Base-by-base conservation (phyloP, 2,113 vertebrate genomes). In the Nothoprocta perdicaria region DNA sequence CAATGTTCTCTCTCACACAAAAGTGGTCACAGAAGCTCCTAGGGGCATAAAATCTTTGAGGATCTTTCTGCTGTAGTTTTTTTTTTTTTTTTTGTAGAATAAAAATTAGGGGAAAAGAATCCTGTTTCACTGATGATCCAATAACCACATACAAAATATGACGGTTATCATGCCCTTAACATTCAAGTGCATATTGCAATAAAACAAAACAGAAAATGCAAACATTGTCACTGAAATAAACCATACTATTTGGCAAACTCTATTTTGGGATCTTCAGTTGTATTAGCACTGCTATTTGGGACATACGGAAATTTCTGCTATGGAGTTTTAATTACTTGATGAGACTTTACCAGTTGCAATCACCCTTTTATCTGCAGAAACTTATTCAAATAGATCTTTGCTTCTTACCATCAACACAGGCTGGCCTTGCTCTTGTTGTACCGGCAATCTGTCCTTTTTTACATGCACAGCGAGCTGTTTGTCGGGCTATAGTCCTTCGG, bases 391-490 rank as follows among this genome's bases (percentile, higher is more conserved):
- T 68, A 79, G 79, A 91, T 79, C 80, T 95, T 95, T 83, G 27
- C 33, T 63, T 96, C 99, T 99, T 99, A 99, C 99, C 99, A 86
- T 99, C 99, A 95, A 99, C 99, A 79, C 99, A 99, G 88, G 99
- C 99, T 58, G 99, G 99, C 97, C 98, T 98, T 87, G 99, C 99
- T 98, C 99, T 98, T 86, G 99, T 99, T 88, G 99, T 99, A 89
- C 99, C 99, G 7, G 99, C 99, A 94, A 99, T 99, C 98, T 99
- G 99, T 96, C 99, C 99, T 97, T 99, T 99, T 97, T 99, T 99
- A 98, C 99, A 99, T 50, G 99, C 99, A 33, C 99, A 99, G 98
- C 99, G 99, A 80, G 99, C 99, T 13, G 99, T 99, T 98, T 99
- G 99, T 96, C 99, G 98, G 93, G 99, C 99, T 93, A 99, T 99